Percentiles rank a stretch among this genome's conserved stretches.
phyloP scores from a whole-genome alignment of 2,797 vertebrate genomes.

The Pseudochromis fuscus region DNA sequence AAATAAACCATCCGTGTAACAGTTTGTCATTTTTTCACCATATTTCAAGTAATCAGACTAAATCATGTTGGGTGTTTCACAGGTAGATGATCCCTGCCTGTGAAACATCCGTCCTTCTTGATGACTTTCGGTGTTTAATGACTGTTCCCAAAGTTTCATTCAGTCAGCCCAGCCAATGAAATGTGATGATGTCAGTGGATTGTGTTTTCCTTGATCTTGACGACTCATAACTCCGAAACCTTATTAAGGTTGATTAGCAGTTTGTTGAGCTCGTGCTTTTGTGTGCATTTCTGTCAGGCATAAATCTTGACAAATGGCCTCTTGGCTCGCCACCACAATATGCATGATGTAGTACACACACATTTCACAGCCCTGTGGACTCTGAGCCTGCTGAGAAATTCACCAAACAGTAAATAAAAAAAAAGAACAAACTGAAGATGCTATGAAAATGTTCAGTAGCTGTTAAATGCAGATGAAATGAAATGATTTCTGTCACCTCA shows the following conservation, averaged over 20 bases:
- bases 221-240: slow-evolving; percentile 63
- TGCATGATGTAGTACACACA: slow-evolving; percentile 47
- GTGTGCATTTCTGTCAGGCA: slow-evolving; percentile 70
- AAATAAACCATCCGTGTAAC: background rate
- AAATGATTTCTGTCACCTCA: slow-evolving; percentile 9
- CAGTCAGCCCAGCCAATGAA: slow-evolving; percentile 12
- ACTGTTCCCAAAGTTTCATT: slow-evolving; percentile 31
- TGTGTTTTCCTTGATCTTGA: slow-evolving; percentile 62
- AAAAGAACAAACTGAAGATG: slow-evolving; percentile 10
- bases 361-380: slow-evolving; percentile 18
- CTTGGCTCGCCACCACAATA: slow-evolving; percentile 38
- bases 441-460: slow-evolving; percentile 4
- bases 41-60: background rate
- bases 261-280: slow-evolving; percentile 67
- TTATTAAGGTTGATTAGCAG: slow-evolving; percentile 67
- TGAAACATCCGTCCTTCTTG: slow-evolving; percentile 29
- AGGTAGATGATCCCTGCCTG: background rate
- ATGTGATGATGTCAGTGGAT: slow-evolving; percentile 58
- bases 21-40: background rate
- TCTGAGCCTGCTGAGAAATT: slow-evolving; percentile 29
- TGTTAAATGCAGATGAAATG: slow-evolving; percentile 6
- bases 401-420: too few species aligned
- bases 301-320: slow-evolving; percentile 66
- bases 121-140: slow-evolving; percentile 31
- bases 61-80: background rate